Conservation (phyloP, 2,113 vertebrate genomes). For the Cyanoderma ruficeps region DNA sequence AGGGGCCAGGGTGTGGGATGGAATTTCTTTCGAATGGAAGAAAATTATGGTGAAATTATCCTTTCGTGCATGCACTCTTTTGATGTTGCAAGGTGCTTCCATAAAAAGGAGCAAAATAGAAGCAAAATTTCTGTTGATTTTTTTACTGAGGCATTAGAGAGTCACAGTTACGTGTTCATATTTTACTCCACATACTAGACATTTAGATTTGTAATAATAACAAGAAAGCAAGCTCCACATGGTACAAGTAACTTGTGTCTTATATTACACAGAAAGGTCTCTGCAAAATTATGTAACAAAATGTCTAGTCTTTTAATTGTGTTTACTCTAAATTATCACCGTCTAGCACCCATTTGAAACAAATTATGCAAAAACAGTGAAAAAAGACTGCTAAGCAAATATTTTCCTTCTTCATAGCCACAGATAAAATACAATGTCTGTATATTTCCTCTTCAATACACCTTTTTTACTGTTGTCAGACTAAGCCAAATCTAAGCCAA, state of each 20-base stretch:
- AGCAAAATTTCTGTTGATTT: neutral
- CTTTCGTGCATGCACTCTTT: neutral
- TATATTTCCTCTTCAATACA: neutral
- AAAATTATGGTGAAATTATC: neutral
- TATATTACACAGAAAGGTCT: neutral
- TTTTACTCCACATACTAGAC: neutral
- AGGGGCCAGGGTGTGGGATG: accelerated
- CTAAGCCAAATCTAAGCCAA: neutral
- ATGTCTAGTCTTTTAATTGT: neutral
- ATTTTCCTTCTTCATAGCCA: neutral
- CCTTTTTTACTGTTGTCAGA: neutral
- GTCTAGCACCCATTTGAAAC: neutral
- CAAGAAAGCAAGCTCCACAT: neutral
- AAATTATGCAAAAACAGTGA: neutral
- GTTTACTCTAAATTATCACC: neutral
- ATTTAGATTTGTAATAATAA: neutral
- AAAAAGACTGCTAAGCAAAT: neutral
- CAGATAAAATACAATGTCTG: neutral
- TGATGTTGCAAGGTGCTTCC: neutral
- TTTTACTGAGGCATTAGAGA: neutral
- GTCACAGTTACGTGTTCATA: neutral
- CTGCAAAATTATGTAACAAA: neutral
- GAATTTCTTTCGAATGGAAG: neutral
- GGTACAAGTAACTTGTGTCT: neutral
- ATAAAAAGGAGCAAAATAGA: neutral